Evolutionary conservation across 1,140 invertebrate genomes (phyloP), one percentile per base, ranked within the genome.

Genomic region (Diuraphis noxia): DNA sequence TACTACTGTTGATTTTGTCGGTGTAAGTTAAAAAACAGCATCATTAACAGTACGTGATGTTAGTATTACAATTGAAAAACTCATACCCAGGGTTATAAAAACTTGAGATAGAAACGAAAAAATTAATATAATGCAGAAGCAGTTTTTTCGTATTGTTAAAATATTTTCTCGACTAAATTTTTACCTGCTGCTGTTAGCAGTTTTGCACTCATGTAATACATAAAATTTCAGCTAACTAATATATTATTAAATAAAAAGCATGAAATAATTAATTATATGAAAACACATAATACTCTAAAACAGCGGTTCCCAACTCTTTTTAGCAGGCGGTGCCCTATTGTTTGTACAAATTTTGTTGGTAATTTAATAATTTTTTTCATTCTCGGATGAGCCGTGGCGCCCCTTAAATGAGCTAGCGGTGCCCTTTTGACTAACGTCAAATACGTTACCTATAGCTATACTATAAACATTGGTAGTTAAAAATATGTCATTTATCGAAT

Each of bases 81-180:
- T 93, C 52, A 41, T 92, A 46, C 7, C 10, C 21, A 30, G 92
- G 40, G 93, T 92, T 81, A 93, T 93, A 34, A 79, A 88, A 52
- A 92, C 93, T 93, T 52, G 43, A 92, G 34, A 92, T 92, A 25
- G 46, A 91, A 85, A 92, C 92, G 85, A 92, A 93, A 92, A 92
- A 93, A n/a, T n/a, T n/a, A 19, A 10, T 34, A 79, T 36, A 92
- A 84, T 91, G 30, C 92, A 93, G 92, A 40, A 88, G 46, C 34
- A 93, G 46, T 94, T 94, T 92, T 94, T 93, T 92, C 87, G 92
- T 34, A 93, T 93, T 34, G 93, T 93, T 34, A n/a, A 92, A 49
- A 49, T 49, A 89, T 94, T 94, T 92, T 93, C 94, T n/a, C 92
- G 93, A 85, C 93, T 94, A 52, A 91, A 94, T 46, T 49, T 21